Evolutionary conservation across 2,797 vertebrate genomes (phyloP).

Genomic region (Hoplostethus mediterraneus): DNA sequence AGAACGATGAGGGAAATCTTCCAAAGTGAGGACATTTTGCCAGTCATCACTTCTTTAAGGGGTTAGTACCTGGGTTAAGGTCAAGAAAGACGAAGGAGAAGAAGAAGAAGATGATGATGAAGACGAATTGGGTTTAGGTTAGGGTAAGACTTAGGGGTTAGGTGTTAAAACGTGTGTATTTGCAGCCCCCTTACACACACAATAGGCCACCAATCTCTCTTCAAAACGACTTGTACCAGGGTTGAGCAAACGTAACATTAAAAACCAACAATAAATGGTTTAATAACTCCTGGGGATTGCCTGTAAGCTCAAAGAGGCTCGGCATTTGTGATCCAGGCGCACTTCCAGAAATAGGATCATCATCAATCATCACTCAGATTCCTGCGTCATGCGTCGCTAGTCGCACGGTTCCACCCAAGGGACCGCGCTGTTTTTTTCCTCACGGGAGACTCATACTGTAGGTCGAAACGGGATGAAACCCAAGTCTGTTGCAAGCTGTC

Average conservation of each 20-base stretch:
- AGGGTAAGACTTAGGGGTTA: no score
- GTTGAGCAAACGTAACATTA: conserved; percentile 3
- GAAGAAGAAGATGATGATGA: no score
- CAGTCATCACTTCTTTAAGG: no score
- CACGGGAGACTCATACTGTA: conserved; percentile 48
- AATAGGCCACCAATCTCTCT: conserved; percentile 1
- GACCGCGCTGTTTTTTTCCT: conserved; percentile 45
- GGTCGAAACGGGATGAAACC: conserved; percentile 14
- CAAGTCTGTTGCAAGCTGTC: not conserved
- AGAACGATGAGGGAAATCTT: no score
- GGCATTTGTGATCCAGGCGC: conserved; percentile 26
- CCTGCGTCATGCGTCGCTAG: conserved; percentile 73
- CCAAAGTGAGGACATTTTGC: no score
- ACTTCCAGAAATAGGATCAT: conserved; percentile 52
- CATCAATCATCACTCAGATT: conserved; percentile 59
- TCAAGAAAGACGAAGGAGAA: no score
- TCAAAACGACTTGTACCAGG: conserved; percentile 5
- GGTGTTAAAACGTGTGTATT: no score
- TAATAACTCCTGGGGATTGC: not conserved
- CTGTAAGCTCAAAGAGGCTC: conserved; percentile 8
- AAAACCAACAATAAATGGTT: not conserved
- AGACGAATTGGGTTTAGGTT: no score
- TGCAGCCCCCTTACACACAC: not conserved
- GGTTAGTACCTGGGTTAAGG: no score
- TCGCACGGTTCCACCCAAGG: conserved; percentile 62